These are phyloP conservation scores for Tamandua tetradactyla DNA, from an alignment of 2,797 vertebrate genomes.

Conservation along the genomic window DNA sequence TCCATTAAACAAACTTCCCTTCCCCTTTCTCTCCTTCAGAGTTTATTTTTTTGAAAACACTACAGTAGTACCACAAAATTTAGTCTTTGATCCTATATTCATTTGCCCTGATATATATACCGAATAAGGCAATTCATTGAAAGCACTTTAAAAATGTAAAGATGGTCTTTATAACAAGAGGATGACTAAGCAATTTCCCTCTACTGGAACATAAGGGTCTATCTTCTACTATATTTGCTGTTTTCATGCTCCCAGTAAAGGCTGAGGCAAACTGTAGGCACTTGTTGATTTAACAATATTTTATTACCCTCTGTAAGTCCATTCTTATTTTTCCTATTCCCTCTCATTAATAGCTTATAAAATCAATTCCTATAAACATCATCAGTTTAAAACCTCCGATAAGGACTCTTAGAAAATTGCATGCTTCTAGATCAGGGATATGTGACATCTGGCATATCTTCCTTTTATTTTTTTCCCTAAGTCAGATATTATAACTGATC, in stretches of 20 bases:
- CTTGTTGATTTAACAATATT: neutral
- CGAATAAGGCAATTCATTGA: constrained; percentile 21
- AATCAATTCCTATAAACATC: neutral
- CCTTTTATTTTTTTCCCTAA: neutral
- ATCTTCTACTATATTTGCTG: neutral
- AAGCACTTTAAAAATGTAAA: neutral
- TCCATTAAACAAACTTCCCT: constrained; percentile 27
- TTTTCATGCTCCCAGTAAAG: neutral
- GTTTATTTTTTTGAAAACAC: neutral
- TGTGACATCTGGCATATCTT: neutral
- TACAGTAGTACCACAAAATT: neutral
- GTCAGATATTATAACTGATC: neutral
- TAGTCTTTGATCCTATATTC: neutral
- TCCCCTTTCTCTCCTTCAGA: neutral
- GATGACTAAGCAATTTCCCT: neutral
- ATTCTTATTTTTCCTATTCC: neutral
- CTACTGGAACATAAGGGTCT: neutral
- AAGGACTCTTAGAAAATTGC: neutral
- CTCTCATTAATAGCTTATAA: neutral
- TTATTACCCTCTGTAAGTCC: neutral
- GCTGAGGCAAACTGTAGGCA: neutral
- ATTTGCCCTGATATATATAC: neutral
- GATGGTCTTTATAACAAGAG: neutral
- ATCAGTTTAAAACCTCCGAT: neutral
- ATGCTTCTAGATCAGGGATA: neutral